phyloP scores from a whole-genome alignment of 2,888 invertebrate species.

The Polydrusus tereticollis region DNA sequence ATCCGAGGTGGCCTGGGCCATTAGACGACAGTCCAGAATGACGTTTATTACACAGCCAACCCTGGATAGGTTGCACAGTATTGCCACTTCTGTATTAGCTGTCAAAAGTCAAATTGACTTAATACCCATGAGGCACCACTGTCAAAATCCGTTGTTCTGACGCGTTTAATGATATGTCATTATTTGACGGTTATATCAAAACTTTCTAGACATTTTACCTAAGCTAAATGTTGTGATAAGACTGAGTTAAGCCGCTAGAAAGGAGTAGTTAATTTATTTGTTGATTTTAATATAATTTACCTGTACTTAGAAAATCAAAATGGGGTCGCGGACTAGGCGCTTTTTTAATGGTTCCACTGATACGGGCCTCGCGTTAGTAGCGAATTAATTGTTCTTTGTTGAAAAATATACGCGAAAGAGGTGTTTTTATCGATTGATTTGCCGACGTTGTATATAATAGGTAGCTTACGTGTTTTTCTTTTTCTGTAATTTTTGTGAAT shows the following conservation, averaged over 20 bases:
- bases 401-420: slow-evolving; percentile 28
- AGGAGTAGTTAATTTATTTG: slow-evolving; percentile 43
- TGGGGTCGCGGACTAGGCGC: background rate
- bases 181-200: slow-evolving; percentile 21
- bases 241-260: slow-evolving; percentile 46
- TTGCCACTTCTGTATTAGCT: no score
- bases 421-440: slow-evolving; percentile 29
- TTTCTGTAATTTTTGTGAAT: slow-evolving; percentile 46
- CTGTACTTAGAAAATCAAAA: slow-evolving; percentile 33
- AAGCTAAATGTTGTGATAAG: slow-evolving; percentile 46
- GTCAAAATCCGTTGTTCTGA: no score
- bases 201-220: slow-evolving; percentile 42
- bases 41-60: no score
- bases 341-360: slow-evolving; percentile 25
- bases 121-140: no score
- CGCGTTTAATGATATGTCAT: background rate
- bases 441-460: slow-evolving; percentile 41
- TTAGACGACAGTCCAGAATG: no score
- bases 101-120: no score
- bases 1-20: no score
- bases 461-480: slow-evolving; percentile 26
- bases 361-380: slow-evolving; percentile 24
- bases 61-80: no score
- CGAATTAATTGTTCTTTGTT: slow-evolving; percentile 38
- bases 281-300: slow-evolving; percentile 33